A percentile compares a stretch with the other conserved stretches of the same genome.
Conservation (phyloP, 64 coral and sea anemone genomes). For the Pachyseris speciosa region DNA sequence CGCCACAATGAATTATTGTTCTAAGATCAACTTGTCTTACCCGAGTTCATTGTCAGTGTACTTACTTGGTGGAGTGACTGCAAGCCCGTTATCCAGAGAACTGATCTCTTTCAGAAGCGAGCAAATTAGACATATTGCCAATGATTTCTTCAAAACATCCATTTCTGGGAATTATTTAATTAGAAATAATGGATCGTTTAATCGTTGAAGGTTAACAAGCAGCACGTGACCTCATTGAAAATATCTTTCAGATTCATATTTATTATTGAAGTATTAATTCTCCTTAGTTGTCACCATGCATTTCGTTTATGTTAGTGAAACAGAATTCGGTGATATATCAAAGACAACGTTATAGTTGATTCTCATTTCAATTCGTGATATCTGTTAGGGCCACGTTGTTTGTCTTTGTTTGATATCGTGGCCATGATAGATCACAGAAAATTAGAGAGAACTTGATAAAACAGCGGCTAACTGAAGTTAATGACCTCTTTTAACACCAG, state of each 20-base stretch:
- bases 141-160: not conserved
- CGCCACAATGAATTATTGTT: no score
- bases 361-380: no score
- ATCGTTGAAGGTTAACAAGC: not conserved
- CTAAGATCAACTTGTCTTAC: no score
- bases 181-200: not conserved
- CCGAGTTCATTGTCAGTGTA: not conserved
- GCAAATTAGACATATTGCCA: not conserved
- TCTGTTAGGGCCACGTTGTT: no score
- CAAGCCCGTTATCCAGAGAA: conserved; percentile 69
- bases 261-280: not conserved
- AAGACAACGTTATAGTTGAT: no score
- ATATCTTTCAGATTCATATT: not conserved
- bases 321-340: no score
- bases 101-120: not conserved
- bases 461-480: no score
- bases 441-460: no score
- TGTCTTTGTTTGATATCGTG: no score
- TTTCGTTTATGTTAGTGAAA: not conserved
- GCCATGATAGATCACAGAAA: no score
- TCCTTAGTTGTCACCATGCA: not conserved
- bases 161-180: not conserved
- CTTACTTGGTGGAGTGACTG: conserved; percentile 75
- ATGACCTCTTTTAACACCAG: no score
- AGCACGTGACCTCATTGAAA: not conserved